Percentiles rank a stretch among this genome's conserved stretches.
Conservation (phyloP, 2,888 invertebrate genomes). For the Biston stratarius region DNA sequence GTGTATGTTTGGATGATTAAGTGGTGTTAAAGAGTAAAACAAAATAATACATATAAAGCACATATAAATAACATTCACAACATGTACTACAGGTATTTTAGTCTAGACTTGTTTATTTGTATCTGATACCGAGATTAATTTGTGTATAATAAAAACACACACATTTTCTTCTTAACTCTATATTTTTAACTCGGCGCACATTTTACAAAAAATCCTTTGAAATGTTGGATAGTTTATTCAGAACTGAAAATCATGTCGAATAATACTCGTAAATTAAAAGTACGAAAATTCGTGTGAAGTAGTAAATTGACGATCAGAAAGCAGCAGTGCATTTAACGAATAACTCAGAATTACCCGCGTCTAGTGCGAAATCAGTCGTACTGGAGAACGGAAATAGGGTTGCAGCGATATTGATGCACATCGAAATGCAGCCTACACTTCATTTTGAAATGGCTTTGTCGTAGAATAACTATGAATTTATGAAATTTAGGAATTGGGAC, state of each 20-base stretch:
- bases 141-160: no score
- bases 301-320: constrained; percentile 62
- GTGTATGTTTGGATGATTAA: no score
- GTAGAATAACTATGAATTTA: neutral
- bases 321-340: constrained; percentile 54
- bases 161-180: no score
- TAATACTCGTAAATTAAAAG: neutral
- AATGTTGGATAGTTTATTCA: neutral
- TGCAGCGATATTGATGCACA: constrained; percentile 22
- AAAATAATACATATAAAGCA: no score
- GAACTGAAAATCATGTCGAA: neutral
- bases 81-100: no score
- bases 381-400: constrained; percentile 37
- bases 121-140: no score
- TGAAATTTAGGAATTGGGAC: no score
- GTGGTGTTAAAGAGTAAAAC: no score
- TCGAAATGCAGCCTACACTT: neutral
- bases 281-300: constrained; percentile 46
- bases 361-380: constrained; percentile 46
- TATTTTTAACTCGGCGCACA: no score
- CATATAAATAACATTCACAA: no score
- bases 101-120: no score
- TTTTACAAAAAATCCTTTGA: neutral
- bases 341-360: constrained; percentile 57
- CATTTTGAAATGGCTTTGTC: neutral